Base-by-base conservation (phyloP, 2,113 vertebrate species). In the Corythornis cristatus region DNA sequence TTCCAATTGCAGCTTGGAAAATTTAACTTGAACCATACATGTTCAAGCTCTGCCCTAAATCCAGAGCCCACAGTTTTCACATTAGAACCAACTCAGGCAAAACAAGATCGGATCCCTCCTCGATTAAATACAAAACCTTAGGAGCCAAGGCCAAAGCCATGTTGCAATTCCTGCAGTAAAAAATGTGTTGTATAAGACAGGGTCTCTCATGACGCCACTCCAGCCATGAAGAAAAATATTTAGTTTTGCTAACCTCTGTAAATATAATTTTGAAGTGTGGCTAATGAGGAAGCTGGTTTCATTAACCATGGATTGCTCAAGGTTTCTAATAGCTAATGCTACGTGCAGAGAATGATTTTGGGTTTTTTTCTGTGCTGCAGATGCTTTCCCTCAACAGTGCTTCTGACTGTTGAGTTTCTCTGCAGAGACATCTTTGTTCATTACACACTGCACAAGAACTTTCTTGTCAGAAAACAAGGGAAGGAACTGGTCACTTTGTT, bases 221-320 rank as follows among this genome's bases (percentile, higher is more conserved):
- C 1, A 14, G 45, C 79, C 85, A 90, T 68, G 64, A 94, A 93
- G 60, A 81, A 96, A 92, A 94, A 90, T 64, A 95, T 82, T 95
- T 97, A 56, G 45, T 53, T 94, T 71, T 83, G 56, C 61, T 92
- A 91, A 80, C 81, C 56, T 87, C 77, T 68, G 86, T 83, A 95
- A 88, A 93, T 90, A 80, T 19, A 79, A 82, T 93, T 91, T 72
- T 84, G 46, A 76, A 91, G 74, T 48, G 66, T 46, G 79, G 85
- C 33, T 95, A 91, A 83, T 84, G 43, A 79, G 48, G 85, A 72
- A 89, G 35, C 43, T 80, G 61, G 56, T 73, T 93, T 92, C 56
- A 81, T 83, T 79, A 95, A 89, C 64, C 48, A 51, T 8, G 40
- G 75, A 43, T 46, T 85, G 56, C 60, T 84, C 53, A 83, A 83